Base-by-base conservation (phyloP, 1,140 invertebrate genomes). In the Calephelis nemesis region DNA sequence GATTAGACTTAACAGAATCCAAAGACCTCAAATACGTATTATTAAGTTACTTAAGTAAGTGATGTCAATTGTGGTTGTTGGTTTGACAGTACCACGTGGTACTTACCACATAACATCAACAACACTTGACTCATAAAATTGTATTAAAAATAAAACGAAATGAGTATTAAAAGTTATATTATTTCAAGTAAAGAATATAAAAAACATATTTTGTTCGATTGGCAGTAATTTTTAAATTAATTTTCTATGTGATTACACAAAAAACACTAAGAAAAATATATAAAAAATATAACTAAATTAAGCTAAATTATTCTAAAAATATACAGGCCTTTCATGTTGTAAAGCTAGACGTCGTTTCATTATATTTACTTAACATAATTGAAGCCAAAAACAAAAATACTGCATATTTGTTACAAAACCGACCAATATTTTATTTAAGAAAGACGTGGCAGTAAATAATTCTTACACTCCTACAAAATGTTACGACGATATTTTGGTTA, bases 121-220 rank as follows among this genome's bases (percentile, higher is more conserved):
- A 30, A 30, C 50, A 15, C 50, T 52, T 6, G 0, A 19, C 50
- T 15, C 6, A 15, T 13, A 19, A 52, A 15, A 15, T 13, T 62
- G 5, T 8, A 30, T 67, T 39, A 48, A 71, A 76, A 73, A 74
- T 72, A 78, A 81, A 76, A 65, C 42, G 47, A 54, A 74, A 71
- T 62, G 70, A 62, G 72, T 73, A 78, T 83, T 84, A 65, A 85
- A 87, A 85, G 86, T 82, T 82, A 85, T 82, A 87, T 83, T 86
- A 87, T 86, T 88, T 84, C 73, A 87, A 86, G 83, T 83, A 85
- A 88, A 84, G 79, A 81, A 82, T 81, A 86, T 83, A 83, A 85
- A n/a, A 85, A 84, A 80, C 63, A 79, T 78, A 81, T 81, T 76
- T 84, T 81, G 82, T 84, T 83, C 84, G 84, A 81, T 85, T 82